A percentile compares a stretch with the other conserved stretches of the same genome.
Conservation (phyloP, 2,113 vertebrate species). For the Nanorana parkeri region DNA sequence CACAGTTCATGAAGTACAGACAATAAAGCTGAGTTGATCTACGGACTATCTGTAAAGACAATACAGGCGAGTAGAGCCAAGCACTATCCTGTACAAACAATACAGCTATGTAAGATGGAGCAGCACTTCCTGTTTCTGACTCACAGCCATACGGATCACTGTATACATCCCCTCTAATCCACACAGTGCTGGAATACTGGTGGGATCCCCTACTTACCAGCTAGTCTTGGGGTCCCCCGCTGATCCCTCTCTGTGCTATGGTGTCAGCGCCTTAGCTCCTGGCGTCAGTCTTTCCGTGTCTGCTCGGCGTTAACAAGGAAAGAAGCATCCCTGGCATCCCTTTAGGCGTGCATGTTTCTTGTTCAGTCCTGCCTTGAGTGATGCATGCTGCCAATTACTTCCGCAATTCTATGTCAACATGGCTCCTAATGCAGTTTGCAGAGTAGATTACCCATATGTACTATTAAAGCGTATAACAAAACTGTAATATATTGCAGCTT, state of each 20-base stretch:
- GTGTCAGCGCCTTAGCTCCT: neutral
- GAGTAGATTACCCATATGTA: too few species aligned
- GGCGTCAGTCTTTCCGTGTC: neutral
- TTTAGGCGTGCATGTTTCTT: too few species aligned
- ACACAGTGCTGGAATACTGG: neutral
- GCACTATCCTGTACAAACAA: neutral
- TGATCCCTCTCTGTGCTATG: neutral
- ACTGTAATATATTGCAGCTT: too few species aligned
- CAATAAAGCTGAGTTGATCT: neutral
- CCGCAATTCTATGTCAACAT: too few species aligned
- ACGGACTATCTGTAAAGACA: neutral
- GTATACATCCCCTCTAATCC: too few species aligned
- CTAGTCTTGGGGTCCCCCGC: neutral
- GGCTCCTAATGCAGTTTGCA: too few species aligned
- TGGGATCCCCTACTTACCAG: neutral
- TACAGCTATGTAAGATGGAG: neutral
- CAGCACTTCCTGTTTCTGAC: neutral
- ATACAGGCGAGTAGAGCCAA: neutral
- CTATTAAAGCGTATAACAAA: too few species aligned
- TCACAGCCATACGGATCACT: too few species aligned
- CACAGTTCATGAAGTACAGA: neutral
- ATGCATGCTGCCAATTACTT: too few species aligned
- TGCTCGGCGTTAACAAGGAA: too few species aligned
- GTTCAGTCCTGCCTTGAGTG: too few species aligned
- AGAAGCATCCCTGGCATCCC: too few species aligned